Conservation (phyloP, 2,888 invertebrate species). For the Tenthredo notha region DNA sequence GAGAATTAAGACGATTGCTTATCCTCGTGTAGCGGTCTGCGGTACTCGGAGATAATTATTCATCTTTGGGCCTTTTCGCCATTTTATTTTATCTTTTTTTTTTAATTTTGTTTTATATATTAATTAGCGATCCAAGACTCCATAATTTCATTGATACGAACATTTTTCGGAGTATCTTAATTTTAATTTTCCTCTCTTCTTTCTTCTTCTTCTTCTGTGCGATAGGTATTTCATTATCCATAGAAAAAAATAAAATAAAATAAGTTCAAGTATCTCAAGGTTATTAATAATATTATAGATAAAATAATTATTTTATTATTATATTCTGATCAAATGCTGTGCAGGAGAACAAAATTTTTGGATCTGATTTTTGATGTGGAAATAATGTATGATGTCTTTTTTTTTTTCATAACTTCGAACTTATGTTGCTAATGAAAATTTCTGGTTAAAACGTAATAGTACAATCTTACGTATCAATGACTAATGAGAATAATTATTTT, state of each 20-base stretch:
- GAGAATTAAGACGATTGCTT: conserved; percentile 52
- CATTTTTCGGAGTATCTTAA: not conserved
- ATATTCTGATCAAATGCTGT: not conserved
- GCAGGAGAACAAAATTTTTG: not conserved
- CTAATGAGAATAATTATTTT: not conserved
- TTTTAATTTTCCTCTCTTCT: too few species aligned
- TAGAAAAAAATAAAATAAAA: not conserved
- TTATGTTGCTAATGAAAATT: not conserved
- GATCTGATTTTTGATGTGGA: not conserved
- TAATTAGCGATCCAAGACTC: not conserved
- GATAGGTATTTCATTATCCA: not conserved
- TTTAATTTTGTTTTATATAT: too few species aligned
- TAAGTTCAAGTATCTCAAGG: too few species aligned
- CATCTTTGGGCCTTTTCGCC: not conserved
- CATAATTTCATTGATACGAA: not conserved
- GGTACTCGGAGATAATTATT: not conserved
- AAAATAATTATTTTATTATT: not conserved
- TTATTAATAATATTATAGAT: not conserved
- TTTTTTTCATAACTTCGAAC: not conserved
- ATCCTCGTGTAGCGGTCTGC: conserved; percentile 20
- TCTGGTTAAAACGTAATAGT: not conserved
- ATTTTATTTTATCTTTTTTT: not conserved
- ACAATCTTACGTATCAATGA: not conserved
- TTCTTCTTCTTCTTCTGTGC: not conserved
- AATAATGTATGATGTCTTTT: not conserved